Evolutionary conservation across 2,888 invertebrate species (phyloP), one percentile per base, ranked within the genome.

Genomic region (Euzophera pinguis): DNA sequence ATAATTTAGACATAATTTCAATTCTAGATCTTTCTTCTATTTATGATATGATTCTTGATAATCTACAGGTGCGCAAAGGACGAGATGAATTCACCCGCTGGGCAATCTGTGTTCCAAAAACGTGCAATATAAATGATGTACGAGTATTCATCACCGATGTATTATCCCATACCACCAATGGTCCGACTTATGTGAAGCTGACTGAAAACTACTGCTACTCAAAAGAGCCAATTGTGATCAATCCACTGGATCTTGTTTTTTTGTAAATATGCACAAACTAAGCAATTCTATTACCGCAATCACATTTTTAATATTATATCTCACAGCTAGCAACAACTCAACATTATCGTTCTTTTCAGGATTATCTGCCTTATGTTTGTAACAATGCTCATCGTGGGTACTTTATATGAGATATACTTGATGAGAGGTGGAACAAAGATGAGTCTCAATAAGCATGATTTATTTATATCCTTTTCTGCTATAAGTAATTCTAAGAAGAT

Each of bases 51-150:
- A n/a, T n/a, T n/a, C n/a, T n/a, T n/a, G n/a, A n/a, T n/a, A n/a
- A n/a, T n/a, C 45, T 49, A 1, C 68, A 89, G 89, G 65, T 75
- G 0, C 79, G 91, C 1, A 83, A 82, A 0, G 90, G 90, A 0
- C 80, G 90, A 0, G 88, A 90, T 0, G 90, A 89, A 53, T 78
- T 81, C 0, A 70, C 93, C 0, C 92, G 92, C 55, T 93, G 93
- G 93, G 93, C 92, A 1, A 90, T 93, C 0, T 94, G 94, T 65
- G 82, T 93, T 4, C 94, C 94, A n/a, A 91, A 91, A 37, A 82
- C 91, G 0, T 94, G 94, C 65, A 78, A 82, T 41, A 80, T 90
- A 0, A 67, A 78, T 5, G 91, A 93, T 14, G 89, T 93, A 5
- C 79, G 83, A 27, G 70, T 76, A 12, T 92, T 92, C 54, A 85